Conservation (phyloP, 2,113 vertebrate species). For the Danionella cerebrum region DNA sequence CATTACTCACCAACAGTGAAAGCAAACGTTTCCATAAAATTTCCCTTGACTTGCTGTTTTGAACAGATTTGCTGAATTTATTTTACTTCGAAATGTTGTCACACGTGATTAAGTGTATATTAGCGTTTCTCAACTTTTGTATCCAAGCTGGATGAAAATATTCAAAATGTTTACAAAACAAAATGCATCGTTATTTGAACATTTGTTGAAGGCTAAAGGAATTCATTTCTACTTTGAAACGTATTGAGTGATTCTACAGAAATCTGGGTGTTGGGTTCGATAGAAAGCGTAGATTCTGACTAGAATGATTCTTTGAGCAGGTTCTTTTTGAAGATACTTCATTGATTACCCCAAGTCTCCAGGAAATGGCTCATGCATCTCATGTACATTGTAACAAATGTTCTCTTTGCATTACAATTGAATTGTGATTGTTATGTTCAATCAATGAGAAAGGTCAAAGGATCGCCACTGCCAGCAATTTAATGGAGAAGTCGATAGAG, state of each 20-base stretch:
- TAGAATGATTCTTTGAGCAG: slow-evolving; percentile 51
- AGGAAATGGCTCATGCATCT: slow-evolving; percentile 98
- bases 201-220: not conserved
- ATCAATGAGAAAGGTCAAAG: slow-evolving; percentile 99
- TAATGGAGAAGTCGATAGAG: slow-evolving; percentile 99
- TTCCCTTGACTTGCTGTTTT: too few relatives aligned
- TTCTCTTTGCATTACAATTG: slow-evolving; percentile 99
- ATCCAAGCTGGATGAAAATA: not conserved
- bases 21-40: too few relatives aligned
- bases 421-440: slow-evolving; percentile 99
- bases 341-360: slow-evolving; percentile 92
- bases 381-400: slow-evolving; percentile 99
- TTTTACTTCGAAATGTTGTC: too few relatives aligned
- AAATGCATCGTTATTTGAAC: not conserved
- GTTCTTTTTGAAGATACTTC: slow-evolving; percentile 77
- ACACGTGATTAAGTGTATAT: too few relatives aligned
- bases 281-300: slow-evolving; percentile 61
- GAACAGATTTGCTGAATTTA: too few relatives aligned
- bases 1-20: too few relatives aligned
- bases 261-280: slow-evolving; percentile 56
- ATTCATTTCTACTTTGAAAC: not conserved
- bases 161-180: not conserved
- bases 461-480: slow-evolving; percentile 97
- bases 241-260: slow-evolving; percentile 37
- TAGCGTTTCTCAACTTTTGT: too few relatives aligned